Conservation (phyloP, 2,113 vertebrate genomes). For the Apaloderma vittatum region DNA sequence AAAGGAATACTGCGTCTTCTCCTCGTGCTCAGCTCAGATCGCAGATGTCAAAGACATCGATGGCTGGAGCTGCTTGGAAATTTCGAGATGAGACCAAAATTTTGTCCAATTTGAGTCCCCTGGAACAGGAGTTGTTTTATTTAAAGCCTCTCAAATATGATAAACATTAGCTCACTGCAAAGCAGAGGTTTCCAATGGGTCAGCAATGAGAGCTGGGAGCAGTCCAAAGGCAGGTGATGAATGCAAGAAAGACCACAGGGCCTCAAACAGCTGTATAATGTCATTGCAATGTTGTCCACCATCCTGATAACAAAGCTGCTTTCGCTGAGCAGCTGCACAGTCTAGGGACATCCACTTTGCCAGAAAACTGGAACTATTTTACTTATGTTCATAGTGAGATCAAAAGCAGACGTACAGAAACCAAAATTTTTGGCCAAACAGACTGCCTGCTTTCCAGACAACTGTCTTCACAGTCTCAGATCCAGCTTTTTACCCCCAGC, state of each 20-base stretch:
- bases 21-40: not conserved
- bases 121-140: slow-evolving; percentile 7
- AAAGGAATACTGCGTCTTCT: not conserved
- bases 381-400: slow-evolving; percentile 34
- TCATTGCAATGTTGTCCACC: slow-evolving; percentile 41
- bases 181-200: slow-evolving; percentile 22
- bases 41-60: not conserved
- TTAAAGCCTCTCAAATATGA: slow-evolving; percentile 1
- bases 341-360: slow-evolving; percentile 38
- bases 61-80: slow-evolving; percentile 9
- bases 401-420: slow-evolving; percentile 52
- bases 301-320: slow-evolving; percentile 45
- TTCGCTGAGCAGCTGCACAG: slow-evolving; percentile 41
- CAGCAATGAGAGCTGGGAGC: not conserved
- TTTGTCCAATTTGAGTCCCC: not conserved
- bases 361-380: slow-evolving; percentile 63
- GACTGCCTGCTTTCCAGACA: slow-evolving; percentile 26
- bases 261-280: slow-evolving; percentile 47
- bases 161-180: not conserved
- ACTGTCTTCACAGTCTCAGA: not conserved
- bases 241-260: not conserved
- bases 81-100: not conserved
- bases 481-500: not conserved
- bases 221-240: slow-evolving; percentile 43
- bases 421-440: slow-evolving; percentile 20